Evolutionary conservation across 2,113 vertebrate genomes (phyloP), one percentile per base, ranked within the genome.

Genomic region (Raja brachyura): DNA sequence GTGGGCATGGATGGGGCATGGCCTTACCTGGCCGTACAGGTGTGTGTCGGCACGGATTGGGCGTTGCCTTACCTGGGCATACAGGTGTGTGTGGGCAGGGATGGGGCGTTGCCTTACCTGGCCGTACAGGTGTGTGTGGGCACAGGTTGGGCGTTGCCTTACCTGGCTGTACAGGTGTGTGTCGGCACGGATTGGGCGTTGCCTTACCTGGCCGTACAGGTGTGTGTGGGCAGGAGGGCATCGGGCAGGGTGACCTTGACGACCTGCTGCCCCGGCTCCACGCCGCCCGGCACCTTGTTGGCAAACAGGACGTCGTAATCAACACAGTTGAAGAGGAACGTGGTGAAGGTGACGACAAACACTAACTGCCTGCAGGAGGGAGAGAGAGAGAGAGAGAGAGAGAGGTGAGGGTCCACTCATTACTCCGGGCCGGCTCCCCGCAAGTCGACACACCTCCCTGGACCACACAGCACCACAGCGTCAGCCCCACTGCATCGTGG

Each of bases 251-350:
- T 99, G 95, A 99, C 98, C 95, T 99, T 99, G 94, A 98, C 96
- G 0, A 97, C 98, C 39, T 97, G 97, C 0, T 94, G 96, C 20
- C 96, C 95, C 93, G 96, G 97, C 94, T 98, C 97, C 5, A 97
- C 99, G 95, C 98, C 98, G 96, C 99, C 99, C 94, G 99, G 97
- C 92, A 97, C 97, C 96, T 99, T 99, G 96, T 99, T 99, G 95
- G 99, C 99, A 95, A 99, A 99, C 56, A 99, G 97, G 94, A 99
- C 98, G 94, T 99, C 98, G 0, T 99, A 99, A 95, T 99, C 98
- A 93, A 99, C 98, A 16, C 99, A 99, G 96, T 99, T 99, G 93
- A 98, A 97, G 31, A 99, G 97, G 95, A 99, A 99, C 3, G 99
- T 98, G 22, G 99, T 99, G 94, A 99, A 99, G 2, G 98, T 97